Evolutionary conservation across 2,113 vertebrate genomes (phyloP).

Genomic region (Tiliqua scincoides): DNA sequence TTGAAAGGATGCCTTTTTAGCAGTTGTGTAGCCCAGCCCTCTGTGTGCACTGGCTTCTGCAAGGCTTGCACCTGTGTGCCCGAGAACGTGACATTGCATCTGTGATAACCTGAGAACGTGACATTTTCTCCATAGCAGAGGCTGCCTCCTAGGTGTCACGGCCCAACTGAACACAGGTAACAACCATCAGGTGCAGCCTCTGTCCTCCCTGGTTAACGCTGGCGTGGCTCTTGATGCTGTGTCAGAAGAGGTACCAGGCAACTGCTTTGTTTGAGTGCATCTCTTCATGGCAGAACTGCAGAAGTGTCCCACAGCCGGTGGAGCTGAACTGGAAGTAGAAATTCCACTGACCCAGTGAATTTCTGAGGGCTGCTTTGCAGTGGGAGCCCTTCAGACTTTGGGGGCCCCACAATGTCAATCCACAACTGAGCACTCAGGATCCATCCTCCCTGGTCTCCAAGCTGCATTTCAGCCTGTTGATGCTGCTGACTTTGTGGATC

Average conservation of each 20-base stretch:
- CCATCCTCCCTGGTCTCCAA: too few species aligned
- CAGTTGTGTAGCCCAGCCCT: too few species aligned
- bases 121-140: not conserved
- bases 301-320: not conserved
- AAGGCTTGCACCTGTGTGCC: not conserved
- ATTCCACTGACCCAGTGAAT: not conserved
- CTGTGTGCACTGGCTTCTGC: too few species aligned
- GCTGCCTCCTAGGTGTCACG: not conserved
- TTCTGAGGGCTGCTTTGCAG: not conserved
- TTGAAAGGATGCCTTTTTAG: too few species aligned
- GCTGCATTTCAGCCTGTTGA: too few species aligned
- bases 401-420: not conserved
- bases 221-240: not conserved
- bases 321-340: not conserved
- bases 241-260: not conserved
- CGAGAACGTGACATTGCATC: not conserved
- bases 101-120: not conserved
- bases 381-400: too few species aligned
- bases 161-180: not conserved
- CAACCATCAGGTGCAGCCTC: not conserved
- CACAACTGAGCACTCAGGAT: too few species aligned
- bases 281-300: not conserved
- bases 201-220: not conserved
- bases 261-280: not conserved
- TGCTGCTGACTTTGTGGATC: too few species aligned